These are phyloP conservation scores for Apamea monoglypha DNA, from an alignment of 2,888 invertebrate genomes.

Conservation along the genomic window DNA sequence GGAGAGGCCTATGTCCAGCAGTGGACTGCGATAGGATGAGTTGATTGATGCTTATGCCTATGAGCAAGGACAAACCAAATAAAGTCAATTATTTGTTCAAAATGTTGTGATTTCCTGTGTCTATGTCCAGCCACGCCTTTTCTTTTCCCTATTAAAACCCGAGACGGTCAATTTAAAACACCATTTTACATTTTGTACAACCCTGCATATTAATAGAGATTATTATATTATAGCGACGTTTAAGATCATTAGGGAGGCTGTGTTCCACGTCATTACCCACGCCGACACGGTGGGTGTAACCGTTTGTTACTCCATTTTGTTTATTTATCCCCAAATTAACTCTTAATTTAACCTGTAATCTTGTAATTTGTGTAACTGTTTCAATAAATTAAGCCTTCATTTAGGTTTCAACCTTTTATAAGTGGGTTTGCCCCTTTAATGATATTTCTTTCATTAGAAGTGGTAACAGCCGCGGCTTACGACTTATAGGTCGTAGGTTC, in stretches of 20 bases:
- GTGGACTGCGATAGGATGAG: no score
- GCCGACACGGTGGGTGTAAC: constrained; percentile 36
- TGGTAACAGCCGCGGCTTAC: no score
- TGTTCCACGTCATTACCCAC: constrained; percentile 38
- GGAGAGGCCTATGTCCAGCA: no score
- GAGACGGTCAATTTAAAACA: constrained; percentile 10
- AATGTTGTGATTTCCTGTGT: not conserved
- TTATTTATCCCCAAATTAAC: constrained; percentile 61
- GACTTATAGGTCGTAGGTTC: no score
- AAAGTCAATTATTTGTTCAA: not conserved
- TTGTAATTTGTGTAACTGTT: constrained; percentile 58
- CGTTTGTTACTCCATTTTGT: constrained; percentile 41
- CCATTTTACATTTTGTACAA: constrained; percentile 21
- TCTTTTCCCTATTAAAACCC: constrained; percentile 3
- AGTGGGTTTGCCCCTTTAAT: constrained; percentile 5
- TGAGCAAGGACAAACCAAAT: not conserved
- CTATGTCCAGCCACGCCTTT: not conserved
- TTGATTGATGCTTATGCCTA: not conserved
- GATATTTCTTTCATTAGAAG: constrained; percentile 13
- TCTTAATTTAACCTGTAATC: constrained; percentile 36
- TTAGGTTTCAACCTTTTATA: constrained; percentile 26
- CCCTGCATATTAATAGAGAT: constrained; percentile 35
- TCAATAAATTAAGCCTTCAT: constrained; percentile 39
- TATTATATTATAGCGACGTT: constrained; percentile 36
- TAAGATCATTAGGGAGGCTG: constrained; percentile 46